Evolutionary conservation across 1,140 invertebrate genomes (phyloP), one percentile per base, ranked within the genome.

Genomic region (Drosophila lacertosa): DNA sequence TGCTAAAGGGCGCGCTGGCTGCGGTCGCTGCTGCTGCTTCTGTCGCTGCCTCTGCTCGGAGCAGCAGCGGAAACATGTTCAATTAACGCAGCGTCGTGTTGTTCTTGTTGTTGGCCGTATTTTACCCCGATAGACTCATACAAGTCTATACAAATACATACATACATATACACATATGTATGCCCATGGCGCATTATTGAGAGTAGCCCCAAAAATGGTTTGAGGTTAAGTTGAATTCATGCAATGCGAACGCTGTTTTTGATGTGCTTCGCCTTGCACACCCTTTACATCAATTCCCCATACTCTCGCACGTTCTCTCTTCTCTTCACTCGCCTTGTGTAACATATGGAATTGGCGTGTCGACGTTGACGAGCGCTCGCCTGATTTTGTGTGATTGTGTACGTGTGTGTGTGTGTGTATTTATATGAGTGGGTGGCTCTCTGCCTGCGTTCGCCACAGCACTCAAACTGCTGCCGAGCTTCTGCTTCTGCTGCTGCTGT

Each of bases 11-110:
- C 65, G 15, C 57, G 58, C 57, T 32, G 2, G 24, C 33, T 29
- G 47, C 59, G 15, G 44, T 26, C 50, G 42, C 40, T 33, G 42
- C 40, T 26, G 33, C 42, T 47, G 42, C 42, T 18, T 13, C 5
- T 10, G 26, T 4, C 33, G 10, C 33, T 42, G 42, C 18, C 11
- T 18, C 42, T 22, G 42, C 22, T 3, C 57, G 47, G 50, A 69
- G 55, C 59, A 50, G 57, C 70, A 4, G 73, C 80, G 74, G 77
- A 86, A 84, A 74, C 81, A 84, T 84, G 81, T 84, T 84, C 82
- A 86, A 86, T 86, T 88, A 86, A 74, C 45, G 29, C 26, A 50
- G 64, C 57, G 53, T 39, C 33, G 26, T 64, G 18, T 22, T 32
- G 39, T 59, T 72, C 51, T 80, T 77, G 77, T 50, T 71, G 74